Percentiles rank a stretch among this genome's conserved stretches.
These are phyloP conservation scores for Apamea sordens DNA, from an alignment of 2,888 invertebrate genomes.

Conservation along the genomic window DNA sequence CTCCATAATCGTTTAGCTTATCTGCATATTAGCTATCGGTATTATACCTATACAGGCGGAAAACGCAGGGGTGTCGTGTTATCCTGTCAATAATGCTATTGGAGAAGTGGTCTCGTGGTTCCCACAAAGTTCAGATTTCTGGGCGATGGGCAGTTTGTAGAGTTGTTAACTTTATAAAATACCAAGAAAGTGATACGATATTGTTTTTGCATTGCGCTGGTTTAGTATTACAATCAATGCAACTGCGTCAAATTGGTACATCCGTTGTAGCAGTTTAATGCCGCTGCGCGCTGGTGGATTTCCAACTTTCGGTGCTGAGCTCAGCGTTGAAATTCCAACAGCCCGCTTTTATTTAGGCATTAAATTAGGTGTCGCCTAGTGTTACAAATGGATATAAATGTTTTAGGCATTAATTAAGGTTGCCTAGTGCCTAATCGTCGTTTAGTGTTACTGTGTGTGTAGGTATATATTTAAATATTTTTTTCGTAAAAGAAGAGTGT, in stretches of 20 bases:
- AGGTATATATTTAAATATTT: too few species aligned
- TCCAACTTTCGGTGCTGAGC: too few species aligned
- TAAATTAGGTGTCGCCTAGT: neutral
- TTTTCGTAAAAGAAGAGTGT: neutral
- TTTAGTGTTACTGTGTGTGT: too few species aligned
- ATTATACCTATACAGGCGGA: neutral
- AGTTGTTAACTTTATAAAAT: neutral
- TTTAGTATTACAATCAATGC: constrained; percentile 13
- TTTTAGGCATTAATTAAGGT: too few species aligned
- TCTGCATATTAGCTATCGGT: constrained; percentile 1
- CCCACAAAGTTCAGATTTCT: constrained; percentile 26
- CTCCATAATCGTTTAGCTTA: constrained; percentile 45
- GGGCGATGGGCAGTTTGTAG: neutral
- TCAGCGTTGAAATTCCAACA: neutral
- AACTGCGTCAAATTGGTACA: neutral
- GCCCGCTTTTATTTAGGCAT: neutral
- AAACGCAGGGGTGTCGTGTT: neutral
- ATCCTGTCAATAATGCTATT: neutral
- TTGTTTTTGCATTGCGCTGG: neutral
- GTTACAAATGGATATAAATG: neutral
- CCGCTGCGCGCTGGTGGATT: neutral
- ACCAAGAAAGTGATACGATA: constrained; percentile 1
- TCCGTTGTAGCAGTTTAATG: neutral
- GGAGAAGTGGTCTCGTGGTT: neutral
- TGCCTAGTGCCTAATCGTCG: too few species aligned